These are phyloP conservation scores for Spermophilus dauricus DNA, from an alignment of 2,113 vertebrate genomes.

Conservation along the genomic window DNA sequence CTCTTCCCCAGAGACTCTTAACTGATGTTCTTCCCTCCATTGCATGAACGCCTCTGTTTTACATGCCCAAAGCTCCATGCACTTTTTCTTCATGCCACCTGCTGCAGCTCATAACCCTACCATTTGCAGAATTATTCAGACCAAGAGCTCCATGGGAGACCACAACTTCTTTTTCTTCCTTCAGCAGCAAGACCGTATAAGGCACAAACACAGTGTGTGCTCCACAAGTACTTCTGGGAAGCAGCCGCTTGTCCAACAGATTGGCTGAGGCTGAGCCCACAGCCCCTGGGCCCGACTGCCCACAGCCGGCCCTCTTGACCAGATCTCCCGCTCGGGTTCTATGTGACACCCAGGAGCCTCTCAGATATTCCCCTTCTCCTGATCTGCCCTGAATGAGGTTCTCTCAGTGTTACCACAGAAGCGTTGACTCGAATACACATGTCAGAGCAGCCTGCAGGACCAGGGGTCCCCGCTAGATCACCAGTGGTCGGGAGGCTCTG, in stretches of 20 bases:
- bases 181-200: background rate
- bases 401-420: background rate
- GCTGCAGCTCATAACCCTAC: background rate
- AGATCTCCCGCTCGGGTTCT: background rate
- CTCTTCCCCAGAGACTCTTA: background rate
- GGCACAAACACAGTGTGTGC: background rate
- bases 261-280: background rate
- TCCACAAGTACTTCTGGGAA: background rate
- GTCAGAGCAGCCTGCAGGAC: background rate
- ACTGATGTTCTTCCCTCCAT: background rate
- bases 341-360: rapidly evolving
- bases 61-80: rapidly evolving
- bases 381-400: background rate
- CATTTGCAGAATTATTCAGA: background rate
- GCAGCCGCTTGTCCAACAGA: background rate
- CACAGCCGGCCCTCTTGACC: background rate
- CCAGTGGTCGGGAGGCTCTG: background rate
- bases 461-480: background rate
- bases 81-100: background rate
- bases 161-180: background rate
- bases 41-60: background rate
- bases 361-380: no score
- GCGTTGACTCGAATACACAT: background rate
- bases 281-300: background rate
- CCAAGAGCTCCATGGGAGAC: background rate